These are phyloP conservation scores for Cyprinodon variegatus DNA, from an alignment of 2,113 vertebrate genomes.

Conservation along the genomic window DNA sequence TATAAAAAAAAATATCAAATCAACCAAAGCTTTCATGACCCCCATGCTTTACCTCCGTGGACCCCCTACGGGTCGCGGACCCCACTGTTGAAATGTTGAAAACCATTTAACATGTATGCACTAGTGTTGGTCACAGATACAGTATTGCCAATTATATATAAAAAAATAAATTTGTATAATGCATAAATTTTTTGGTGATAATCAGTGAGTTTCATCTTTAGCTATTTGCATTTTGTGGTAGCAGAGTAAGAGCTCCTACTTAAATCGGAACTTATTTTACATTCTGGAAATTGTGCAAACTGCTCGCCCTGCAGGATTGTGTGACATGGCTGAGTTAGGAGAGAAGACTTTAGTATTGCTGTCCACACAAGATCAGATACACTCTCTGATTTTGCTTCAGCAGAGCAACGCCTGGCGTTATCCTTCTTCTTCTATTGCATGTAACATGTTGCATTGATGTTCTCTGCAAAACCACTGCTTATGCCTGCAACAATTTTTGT, in stretches of 20 bases:
- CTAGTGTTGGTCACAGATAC: too few species aligned
- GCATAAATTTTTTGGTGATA: slow-evolving; percentile 1
- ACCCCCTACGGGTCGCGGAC: too few species aligned
- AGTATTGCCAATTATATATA: too few species aligned
- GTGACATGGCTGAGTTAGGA: slow-evolving; percentile 36
- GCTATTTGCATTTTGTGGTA: slow-evolving; percentile 21
- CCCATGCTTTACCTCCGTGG: too few species aligned
- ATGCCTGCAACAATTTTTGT: slow-evolving; percentile 8
- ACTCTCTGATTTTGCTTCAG: slow-evolving; percentile 7
- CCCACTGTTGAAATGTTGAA: too few species aligned
- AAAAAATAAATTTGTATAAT: neutral
- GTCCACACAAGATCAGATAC: slow-evolving; percentile 11
- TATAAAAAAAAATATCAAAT: too few species aligned
- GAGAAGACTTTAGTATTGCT: slow-evolving; percentile 19
- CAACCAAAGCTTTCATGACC: too few species aligned
- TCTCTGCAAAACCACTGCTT: neutral
- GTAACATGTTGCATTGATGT: neutral
- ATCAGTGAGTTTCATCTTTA: slow-evolving; percentile 10
- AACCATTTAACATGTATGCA: too few species aligned
- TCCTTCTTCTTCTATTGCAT: neutral
- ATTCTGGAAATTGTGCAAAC: slow-evolving; percentile 22
- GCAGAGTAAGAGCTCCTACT: slow-evolving; percentile 29
- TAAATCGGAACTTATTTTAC: slow-evolving; percentile 19
- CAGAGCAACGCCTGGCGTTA: neutral
- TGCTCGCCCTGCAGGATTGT: slow-evolving; percentile 11